Conservation (phyloP, 2,113 vertebrate genomes). For the Isichthys henryi region DNA sequence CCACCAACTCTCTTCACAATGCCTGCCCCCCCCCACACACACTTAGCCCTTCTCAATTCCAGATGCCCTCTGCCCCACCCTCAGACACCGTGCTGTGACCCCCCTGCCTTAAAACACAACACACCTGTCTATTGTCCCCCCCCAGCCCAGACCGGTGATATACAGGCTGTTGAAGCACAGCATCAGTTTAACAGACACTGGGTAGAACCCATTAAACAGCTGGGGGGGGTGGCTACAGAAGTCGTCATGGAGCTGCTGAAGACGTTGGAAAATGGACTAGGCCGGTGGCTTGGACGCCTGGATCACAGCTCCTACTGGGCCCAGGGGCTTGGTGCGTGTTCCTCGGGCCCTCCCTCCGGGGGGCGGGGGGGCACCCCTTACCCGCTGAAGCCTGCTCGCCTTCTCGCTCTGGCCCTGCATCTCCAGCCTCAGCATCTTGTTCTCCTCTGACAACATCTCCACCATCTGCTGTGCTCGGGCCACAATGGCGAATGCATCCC, state of each 20-base stretch:
- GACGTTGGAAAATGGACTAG: not conserved
- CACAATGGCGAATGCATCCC: constrained; percentile 67
- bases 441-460: constrained; percentile 72
- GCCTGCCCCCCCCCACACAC: not conserved
- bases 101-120: not conserved
- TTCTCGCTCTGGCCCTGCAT: constrained; percentile 70
- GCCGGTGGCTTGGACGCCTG: too few relatives aligned
- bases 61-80: not conserved
- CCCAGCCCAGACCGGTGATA: not conserved
- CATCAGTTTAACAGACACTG: not conserved
- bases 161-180: not conserved
- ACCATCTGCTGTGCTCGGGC: constrained; percentile 78
- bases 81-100: not conserved
- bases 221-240: not conserved
- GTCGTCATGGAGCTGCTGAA: not conserved
- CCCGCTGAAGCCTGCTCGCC: constrained; percentile 72
- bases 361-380: constrained; percentile 31
- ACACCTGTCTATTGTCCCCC: not conserved
- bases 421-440: constrained; percentile 68
- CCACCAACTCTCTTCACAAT: not conserved
- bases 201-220: not conserved
- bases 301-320: not conserved
- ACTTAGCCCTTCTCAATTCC: not conserved
- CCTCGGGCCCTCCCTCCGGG: not conserved
- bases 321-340: not conserved